A percentile compares a stretch with the other conserved stretches of the same genome.
These are phyloP conservation scores for Tiliacea aurago DNA, from an alignment of 2,888 invertebrate genomes.

Conservation along the genomic window DNA sequence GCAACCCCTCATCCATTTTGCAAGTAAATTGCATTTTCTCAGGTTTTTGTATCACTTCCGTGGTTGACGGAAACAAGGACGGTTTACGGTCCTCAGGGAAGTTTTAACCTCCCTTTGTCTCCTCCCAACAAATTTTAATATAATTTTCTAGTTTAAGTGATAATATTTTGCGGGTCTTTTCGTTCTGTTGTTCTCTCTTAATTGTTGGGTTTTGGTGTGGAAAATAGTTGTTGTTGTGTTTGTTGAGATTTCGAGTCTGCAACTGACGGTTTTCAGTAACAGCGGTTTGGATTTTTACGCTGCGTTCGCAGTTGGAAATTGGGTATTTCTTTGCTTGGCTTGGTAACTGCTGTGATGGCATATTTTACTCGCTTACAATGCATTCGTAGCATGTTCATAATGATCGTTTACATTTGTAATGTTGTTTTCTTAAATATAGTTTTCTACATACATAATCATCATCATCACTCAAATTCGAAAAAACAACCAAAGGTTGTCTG, in stretches of 20 bases:
- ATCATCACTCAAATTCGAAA: no score
- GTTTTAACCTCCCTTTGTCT: conserved; percentile 62
- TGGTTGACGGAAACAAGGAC: conserved; percentile 55
- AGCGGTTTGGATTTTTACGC: conserved; percentile 19
- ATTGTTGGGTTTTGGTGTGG: conserved; percentile 40
- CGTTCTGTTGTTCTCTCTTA: conserved; percentile 40
- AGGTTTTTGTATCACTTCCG: conserved; percentile 64
- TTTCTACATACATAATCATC: no score
- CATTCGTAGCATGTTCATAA: background rate
- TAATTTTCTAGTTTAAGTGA: conserved; percentile 64
- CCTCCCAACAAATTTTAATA: conserved; percentile 59
- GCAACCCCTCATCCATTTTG: conserved; percentile 67
- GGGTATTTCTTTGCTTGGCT: conserved; percentile 4
- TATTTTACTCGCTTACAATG: conserved; percentile 2
- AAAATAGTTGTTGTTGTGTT: conserved; percentile 34
- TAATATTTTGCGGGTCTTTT: conserved; percentile 57
- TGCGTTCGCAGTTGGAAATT: conserved; percentile 7
- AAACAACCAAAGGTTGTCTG: no score
- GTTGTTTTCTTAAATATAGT: background rate
- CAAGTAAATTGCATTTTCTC: conserved; percentile 69
- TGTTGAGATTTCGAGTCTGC: conserved; percentile 38
- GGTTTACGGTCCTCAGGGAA: conserved; percentile 57
- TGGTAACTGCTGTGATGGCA: conserved; percentile 3
- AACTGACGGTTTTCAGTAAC: conserved; percentile 40
- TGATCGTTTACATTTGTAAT: no score